A percentile compares a stretch with the other conserved stretches of the same genome.
phyloP scores from a whole-genome alignment of 2,797 vertebrate genomes.

The Naso thynnoides region DNA sequence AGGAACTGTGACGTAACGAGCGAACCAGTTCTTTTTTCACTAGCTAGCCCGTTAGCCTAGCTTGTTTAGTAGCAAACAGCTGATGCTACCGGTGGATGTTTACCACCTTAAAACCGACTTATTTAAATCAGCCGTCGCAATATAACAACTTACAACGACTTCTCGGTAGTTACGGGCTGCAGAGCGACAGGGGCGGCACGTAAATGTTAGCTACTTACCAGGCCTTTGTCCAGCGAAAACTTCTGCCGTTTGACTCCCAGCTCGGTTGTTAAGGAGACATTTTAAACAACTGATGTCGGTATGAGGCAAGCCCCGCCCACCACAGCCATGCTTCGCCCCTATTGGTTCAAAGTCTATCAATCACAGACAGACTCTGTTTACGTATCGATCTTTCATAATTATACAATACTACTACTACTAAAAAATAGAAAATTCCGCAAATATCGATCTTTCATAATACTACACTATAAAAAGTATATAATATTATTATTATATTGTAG shows the following conservation, averaged over 20 bases:
- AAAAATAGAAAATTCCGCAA: no score
- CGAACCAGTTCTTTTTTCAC: neutral
- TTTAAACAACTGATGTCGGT: conserved; percentile 67
- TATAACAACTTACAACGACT: no score
- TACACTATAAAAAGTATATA: no score
- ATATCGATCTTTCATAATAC: no score
- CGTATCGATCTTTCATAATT: no score
- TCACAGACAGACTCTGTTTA: no score
- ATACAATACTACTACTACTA: no score
- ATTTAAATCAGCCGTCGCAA: neutral
- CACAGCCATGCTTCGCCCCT: neutral
- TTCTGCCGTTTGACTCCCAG: conserved; percentile 60
- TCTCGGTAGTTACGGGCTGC: neutral
- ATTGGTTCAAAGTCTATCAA: conserved; percentile 66
- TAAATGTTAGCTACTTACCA: conserved; percentile 51
- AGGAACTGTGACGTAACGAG: neutral
- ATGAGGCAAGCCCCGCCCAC: conserved; percentile 55
- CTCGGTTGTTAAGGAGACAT: conserved; percentile 84
- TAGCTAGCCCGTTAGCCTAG: conserved; percentile 68
- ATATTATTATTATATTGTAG: no score
- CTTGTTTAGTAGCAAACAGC: conserved; percentile 60
- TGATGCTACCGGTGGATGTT: conserved; percentile 47
- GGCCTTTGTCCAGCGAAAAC: conserved; percentile 63
- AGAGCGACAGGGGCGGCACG: rapidly evolving
- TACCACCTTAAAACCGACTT: neutral